These are phyloP conservation scores for Tetragnatha versicolor DNA, from an alignment of 1,140 invertebrate species.

Conservation along the genomic window DNA sequence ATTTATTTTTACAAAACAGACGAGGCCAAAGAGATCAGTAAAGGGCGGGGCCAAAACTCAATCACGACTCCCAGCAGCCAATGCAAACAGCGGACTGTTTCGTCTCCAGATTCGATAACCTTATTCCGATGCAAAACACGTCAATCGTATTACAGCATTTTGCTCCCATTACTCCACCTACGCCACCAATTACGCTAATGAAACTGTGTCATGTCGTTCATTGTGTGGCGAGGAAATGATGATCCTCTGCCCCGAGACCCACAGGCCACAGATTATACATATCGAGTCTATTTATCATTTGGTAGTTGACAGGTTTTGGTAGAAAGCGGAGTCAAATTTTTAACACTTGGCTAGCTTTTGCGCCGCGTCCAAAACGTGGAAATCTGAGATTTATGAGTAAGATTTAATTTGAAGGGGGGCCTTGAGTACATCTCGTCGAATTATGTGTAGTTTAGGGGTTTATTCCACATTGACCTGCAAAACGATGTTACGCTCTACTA, in stretches of 20 bases:
- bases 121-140: slow-evolving; percentile 43
- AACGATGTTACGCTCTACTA: slow-evolving; percentile 6
- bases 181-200: slow-evolving; percentile 43
- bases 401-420: slow-evolving; percentile 16
- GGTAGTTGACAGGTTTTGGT: neutral
- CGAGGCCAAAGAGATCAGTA: neutral
- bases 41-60: neutral
- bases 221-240: neutral
- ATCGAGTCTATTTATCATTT: slow-evolving; percentile 2
- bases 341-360: neutral
- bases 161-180: slow-evolving; percentile 18
- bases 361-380: neutral
- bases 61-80: neutral
- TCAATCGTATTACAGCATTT: slow-evolving; percentile 36
- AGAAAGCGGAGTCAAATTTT: slow-evolving; percentile 1
- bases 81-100: neutral
- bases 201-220: slow-evolving; percentile 27
- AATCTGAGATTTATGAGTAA: slow-evolving; percentile 6
- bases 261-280: slow-evolving; percentile 5
- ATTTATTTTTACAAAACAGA: neutral
- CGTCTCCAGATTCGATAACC: neutral
- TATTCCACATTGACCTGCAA: neutral
- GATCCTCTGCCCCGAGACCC: neutral
- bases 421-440: slow-evolving; percentile 1
- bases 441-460: neutral